Conservation (phyloP, 2,888 invertebrate species). For the Thera obeliscata region DNA sequence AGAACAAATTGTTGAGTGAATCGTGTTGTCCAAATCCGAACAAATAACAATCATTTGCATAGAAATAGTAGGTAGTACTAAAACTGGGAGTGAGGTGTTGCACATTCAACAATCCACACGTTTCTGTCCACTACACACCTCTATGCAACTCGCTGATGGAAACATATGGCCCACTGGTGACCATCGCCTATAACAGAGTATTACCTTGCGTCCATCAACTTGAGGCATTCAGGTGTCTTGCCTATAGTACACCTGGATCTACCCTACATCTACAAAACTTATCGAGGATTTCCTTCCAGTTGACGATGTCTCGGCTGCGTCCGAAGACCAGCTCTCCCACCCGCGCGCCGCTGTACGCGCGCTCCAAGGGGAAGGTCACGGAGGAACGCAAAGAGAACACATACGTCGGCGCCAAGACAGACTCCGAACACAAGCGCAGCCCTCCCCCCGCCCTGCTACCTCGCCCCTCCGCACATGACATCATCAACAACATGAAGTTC, state of each 20-base stretch:
- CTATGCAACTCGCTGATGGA: neutral
- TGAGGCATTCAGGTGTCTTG: too few species aligned
- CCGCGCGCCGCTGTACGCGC: conserved; percentile 68
- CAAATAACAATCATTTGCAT: conserved; percentile 55
- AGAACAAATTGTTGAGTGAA: conserved; percentile 62
- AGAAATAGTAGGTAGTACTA: conserved; percentile 50
- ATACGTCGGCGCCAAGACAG: conserved; percentile 69
- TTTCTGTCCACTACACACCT: neutral
- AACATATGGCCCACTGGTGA: neutral
- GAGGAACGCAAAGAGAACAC: conserved; percentile 80
- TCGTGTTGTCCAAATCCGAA: conserved; percentile 58
- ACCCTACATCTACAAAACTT: neutral
- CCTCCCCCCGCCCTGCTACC: conserved; percentile 56
- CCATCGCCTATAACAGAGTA: neutral
- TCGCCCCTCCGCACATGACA: conserved; percentile 66
- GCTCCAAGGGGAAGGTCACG: conserved; percentile 69
- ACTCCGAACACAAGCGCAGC: conserved; percentile 58
- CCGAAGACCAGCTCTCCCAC: conserved; percentile 70
- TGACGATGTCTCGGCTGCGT: conserved; percentile 74
- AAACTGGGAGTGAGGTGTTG: conserved; percentile 43
- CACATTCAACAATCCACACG: neutral
- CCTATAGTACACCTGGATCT: too few species aligned
- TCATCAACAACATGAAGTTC: conserved; percentile 62
- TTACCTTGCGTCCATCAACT: too few species aligned
- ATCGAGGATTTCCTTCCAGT: conserved; percentile 53